Evolutionary conservation across 2,113 vertebrate species (phyloP), one percentile per base, ranked within the genome.

Genomic region (Loxodonta africana): DNA sequence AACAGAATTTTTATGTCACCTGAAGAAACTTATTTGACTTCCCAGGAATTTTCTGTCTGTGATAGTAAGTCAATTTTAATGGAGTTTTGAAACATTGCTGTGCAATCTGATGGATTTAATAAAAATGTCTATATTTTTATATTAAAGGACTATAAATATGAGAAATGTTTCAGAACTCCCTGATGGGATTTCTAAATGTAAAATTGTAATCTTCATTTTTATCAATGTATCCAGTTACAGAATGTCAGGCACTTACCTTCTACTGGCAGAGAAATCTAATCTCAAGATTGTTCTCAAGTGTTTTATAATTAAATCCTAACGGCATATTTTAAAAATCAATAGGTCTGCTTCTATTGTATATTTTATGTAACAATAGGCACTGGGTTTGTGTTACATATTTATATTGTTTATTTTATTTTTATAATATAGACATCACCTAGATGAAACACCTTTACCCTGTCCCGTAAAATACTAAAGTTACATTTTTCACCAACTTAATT

Each of bases 341-440:
- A 98, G 97, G 98, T 98, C 98, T 98, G 98, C 97, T 98, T 98
- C 98, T 98, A 98, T 98, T 98, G 98, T 98, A 96, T 98, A 97
- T 98, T 98, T 98, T 98, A 99, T 99, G 98, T 99, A 99, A 99
- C 96, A 20, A 96, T 98, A 98, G 97, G 98, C 98, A 99, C 98
- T 98, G 98, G 98, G 98, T 98, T 99, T 98, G 97, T 99, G 98
- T 98, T 98, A 98, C 98, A 97, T 99, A 98, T 99, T 99, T 99
- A 99, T 99, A 98, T 98, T 98, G 98, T 98, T 98, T 98, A 99
- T 99, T 99, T 99, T 99, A 98, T 98, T 99, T 99, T 99, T 98
- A 99, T 99, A 99, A 99, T 99, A 98, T 98, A 99, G 98, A 98
- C 98, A 97, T 98, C 98, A 99, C 97, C 98, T 98, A 99, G 98